phyloP scores from a whole-genome alignment of 2,797 vertebrate species.

The Jordanella pulchra region DNA sequence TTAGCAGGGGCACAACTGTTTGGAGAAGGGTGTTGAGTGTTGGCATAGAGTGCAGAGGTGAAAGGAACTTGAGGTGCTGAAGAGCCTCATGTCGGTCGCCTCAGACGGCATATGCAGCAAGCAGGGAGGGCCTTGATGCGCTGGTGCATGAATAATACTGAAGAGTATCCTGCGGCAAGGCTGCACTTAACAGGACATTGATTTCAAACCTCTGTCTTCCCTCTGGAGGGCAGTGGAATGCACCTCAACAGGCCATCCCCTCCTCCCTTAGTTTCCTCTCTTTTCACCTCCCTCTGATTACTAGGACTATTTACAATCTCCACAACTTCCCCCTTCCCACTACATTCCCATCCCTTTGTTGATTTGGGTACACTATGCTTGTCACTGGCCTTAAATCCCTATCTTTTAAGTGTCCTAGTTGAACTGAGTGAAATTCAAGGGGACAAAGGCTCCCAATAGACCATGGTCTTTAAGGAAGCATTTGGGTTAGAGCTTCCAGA shows the following conservation, averaged over 20 bases:
- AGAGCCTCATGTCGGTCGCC: conserved; percentile 50
- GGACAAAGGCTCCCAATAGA: conserved; percentile 66
- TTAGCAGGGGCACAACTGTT: conserved; percentile 66
- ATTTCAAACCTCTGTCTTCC: conserved; percentile 79
- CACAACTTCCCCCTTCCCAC: conserved; percentile 46
- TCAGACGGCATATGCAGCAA: conserved; percentile 45
- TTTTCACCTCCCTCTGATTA: conserved; percentile 44
- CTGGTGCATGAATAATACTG: conserved; percentile 75
- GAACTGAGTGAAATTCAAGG: conserved; percentile 58
- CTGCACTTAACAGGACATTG: conserved; percentile 87
- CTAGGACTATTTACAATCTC: conserved; percentile 54
- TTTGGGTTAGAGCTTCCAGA: conserved; percentile 53
- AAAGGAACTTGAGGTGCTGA: conserved; percentile 53
- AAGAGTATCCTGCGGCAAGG: conserved; percentile 74
- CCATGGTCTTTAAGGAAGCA: conserved; percentile 53
- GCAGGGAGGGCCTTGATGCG: conserved; percentile 52
- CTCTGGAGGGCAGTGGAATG: conserved; percentile 70
- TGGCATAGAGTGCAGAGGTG: conserved; percentile 66
- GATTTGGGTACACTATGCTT: conserved; percentile 61
- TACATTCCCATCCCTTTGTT: conserved; percentile 37
- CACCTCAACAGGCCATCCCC: conserved; percentile 53
- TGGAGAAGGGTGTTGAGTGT: conserved; percentile 63
- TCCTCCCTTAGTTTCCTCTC: conserved; percentile 17
- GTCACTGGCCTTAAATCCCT: conserved; percentile 43
- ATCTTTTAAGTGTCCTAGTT: conserved; percentile 44